Conservation (phyloP, 2,113 vertebrate species). For the Elachura formosa region DNA sequence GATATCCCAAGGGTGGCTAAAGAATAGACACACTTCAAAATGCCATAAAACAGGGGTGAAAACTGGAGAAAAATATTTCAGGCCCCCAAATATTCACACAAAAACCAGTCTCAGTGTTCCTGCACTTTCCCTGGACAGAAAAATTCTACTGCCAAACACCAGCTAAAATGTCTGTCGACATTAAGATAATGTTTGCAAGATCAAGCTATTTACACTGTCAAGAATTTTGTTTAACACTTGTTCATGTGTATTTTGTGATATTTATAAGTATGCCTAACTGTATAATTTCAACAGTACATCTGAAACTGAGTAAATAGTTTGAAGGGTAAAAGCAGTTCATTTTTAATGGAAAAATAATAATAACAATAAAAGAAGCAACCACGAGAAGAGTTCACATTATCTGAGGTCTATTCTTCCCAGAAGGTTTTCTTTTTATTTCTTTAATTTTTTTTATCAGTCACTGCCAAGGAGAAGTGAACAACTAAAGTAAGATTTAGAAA, state of each 20-base stretch:
- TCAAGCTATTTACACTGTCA: neutral
- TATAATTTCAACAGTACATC: neutral
- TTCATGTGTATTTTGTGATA: neutral
- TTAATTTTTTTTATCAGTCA: neutral
- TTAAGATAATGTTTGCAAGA: neutral
- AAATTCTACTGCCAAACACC: neutral
- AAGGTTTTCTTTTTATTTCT: neutral
- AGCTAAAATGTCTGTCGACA: neutral
- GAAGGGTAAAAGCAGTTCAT: constrained; percentile 13
- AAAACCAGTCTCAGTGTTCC: neutral
- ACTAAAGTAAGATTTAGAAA: neutral
- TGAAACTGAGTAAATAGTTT: constrained; percentile 13
- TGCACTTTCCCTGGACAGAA: neutral
- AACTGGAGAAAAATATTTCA: neutral
- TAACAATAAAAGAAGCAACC: constrained; percentile 2
- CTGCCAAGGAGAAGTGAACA: constrained; percentile 12
- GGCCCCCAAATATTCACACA: neutral
- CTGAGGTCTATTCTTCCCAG: neutral
- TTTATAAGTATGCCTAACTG: neutral
- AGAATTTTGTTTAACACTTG: neutral
- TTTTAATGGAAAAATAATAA: constrained; percentile 9
- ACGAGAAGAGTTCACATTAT: constrained; percentile 4
- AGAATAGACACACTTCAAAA: neutral
- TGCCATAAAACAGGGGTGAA: neutral
- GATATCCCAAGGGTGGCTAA: neutral